phyloP scores from a whole-genome alignment of 2,888 invertebrate species.

The Arctia plantaginis region DNA sequence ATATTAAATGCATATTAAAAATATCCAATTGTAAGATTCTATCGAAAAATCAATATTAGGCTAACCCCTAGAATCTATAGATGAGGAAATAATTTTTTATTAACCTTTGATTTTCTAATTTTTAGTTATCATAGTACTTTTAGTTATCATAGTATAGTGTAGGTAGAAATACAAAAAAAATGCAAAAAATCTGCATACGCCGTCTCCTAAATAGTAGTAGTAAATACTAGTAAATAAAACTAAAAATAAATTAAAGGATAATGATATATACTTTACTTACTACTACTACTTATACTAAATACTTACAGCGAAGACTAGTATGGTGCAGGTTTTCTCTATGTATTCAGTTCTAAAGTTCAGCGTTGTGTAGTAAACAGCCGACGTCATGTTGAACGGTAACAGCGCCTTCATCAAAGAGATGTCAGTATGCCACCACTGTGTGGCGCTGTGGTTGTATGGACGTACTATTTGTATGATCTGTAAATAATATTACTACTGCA shows the following conservation, averaged over 20 bases:
- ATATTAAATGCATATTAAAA: too few relatives aligned
- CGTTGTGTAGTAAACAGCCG: slow-evolving; percentile 57
- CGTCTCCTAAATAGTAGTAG: too few relatives aligned
- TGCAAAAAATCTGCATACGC: too few relatives aligned
- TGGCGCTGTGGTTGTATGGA: slow-evolving; percentile 68
- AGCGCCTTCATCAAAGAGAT: slow-evolving; percentile 75
- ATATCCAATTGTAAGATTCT: too few relatives aligned
- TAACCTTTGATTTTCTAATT: too few relatives aligned
- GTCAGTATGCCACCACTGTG: slow-evolving; percentile 74
- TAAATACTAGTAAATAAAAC: too few relatives aligned
- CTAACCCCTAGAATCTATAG: too few relatives aligned
- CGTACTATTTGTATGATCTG: slow-evolving; percentile 75
- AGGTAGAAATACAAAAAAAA: too few relatives aligned
- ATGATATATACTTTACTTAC: neutral
- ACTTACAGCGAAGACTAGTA: slow-evolving; percentile 73
- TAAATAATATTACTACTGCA: slow-evolving; percentile 9
- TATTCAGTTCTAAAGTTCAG: slow-evolving; percentile 38
- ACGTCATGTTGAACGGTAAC: slow-evolving; percentile 68
- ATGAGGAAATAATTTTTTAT: too few relatives aligned
- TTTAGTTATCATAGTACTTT: too few relatives aligned
- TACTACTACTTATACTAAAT: neutral
- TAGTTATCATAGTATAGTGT: too few relatives aligned
- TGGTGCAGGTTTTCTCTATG: slow-evolving; percentile 63
- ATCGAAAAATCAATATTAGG: too few relatives aligned
- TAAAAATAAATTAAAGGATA: neutral